These are phyloP conservation scores for Lagopus muta DNA, from an alignment of 2,113 vertebrate species.

Conservation along the genomic window DNA sequence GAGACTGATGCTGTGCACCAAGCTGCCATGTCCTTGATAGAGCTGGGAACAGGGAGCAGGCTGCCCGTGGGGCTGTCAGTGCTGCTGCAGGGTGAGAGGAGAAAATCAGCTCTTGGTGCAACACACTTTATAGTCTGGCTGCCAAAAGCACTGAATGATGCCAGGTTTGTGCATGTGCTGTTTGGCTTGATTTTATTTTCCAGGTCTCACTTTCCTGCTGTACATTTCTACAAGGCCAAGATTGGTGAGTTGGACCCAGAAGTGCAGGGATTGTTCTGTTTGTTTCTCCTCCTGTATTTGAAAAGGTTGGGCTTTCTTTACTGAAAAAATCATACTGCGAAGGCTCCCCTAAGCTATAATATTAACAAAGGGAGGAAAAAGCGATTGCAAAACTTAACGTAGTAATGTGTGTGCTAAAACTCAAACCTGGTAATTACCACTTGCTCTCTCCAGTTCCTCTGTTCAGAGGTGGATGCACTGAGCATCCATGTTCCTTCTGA, in stretches of 20 bases:
- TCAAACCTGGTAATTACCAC: neutral
- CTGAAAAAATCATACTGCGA: neutral
- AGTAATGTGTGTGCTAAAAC: neutral
- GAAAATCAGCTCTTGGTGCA: neutral
- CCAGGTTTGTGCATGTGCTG: accelerated
- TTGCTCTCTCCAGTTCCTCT: neutral
- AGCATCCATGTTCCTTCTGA: neutral
- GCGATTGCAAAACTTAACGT: neutral
- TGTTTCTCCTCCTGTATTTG: neutral
- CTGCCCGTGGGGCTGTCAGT: neutral
- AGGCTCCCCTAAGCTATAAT: neutral
- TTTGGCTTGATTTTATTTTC: neutral
- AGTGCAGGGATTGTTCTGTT: neutral
- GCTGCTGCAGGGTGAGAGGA: neutral
- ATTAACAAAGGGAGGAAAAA: neutral
- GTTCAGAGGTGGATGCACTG: neutral
- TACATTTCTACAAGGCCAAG: neutral
- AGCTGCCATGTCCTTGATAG: neutral
- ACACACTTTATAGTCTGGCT: neutral
- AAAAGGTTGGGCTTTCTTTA: neutral
- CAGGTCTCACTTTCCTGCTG: neutral
- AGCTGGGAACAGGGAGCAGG: neutral
- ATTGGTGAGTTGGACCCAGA: neutral
- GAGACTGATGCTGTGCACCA: accelerated
- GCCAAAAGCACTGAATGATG: neutral